Base-by-base conservation (phyloP, 1,140 invertebrate genomes). In the Helicoverpa armigera region DNA sequence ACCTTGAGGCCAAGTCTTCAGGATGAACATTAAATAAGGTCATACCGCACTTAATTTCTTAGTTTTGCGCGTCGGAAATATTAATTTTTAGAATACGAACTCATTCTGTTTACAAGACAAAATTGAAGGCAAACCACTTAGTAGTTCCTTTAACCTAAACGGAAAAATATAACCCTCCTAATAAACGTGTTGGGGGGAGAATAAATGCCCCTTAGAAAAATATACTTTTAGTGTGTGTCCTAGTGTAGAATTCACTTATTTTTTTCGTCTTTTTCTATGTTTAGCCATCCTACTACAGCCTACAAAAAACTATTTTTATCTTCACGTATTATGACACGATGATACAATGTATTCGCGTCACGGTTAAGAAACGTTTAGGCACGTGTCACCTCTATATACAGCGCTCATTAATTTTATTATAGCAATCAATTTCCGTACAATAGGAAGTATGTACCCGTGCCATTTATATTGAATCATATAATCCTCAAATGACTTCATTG, bases 11-110 rank as follows among this genome's bases (percentile, higher is more conserved):
- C 72, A 76, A 58, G 81, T 23, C 23, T 56, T 80, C 12, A 82
- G 69, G 72, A 82, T 82, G 77, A 43, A 72, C 61, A 60, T 72
- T 61, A 67, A 80, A 70, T 51, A 58, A 72, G 67, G 75, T 65
- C 80, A 54, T 7, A 53, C 29, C 61, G 73, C 73, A 43, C 43
- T 74, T 14, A 51, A 35, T 43, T 23, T 9, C n/a, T 35, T n/a
- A 0, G 18, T 54, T 31, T 54, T 72, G 14, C 35, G 18, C 18
- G 31, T 29, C 29, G 23, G 5, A 31, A 14, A 14, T 23, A 53
- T 54, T 29, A 35, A 31, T 31, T 18, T 54, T 29, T 16, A 31
- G n/a, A 35, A 35, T 3, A 35, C 3, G 35, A 35, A 35, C 35
- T 35, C 35, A 35, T 35, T 35, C 7, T 3, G 7, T 35, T 35